Conservation (phyloP, 2,797 vertebrate genomes). For the Petrocephalus sullivani region DNA sequence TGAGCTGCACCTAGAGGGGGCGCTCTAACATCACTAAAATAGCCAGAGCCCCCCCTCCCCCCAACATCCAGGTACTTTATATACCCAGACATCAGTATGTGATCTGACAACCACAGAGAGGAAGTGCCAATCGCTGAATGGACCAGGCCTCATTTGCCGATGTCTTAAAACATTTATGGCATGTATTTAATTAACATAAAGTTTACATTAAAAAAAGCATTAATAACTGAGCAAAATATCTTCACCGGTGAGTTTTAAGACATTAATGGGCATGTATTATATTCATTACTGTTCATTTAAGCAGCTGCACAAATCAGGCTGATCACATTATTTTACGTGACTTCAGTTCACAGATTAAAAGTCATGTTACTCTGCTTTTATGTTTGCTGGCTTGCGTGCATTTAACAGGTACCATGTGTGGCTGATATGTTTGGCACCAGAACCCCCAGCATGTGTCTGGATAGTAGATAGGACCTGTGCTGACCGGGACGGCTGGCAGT, state of each 20-base stretch:
- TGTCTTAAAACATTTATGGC: not conserved
- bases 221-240: conserved; percentile 19
- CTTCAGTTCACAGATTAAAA: not conserved
- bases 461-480: not conserved
- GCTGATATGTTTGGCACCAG: not conserved
- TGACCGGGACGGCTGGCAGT: conserved; percentile 23
- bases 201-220: too few relatives aligned
- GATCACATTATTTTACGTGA: not conserved
- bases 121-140: not conserved
- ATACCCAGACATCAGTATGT: not conserved
- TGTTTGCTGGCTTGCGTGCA: not conserved
- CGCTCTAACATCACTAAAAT: conserved; percentile 51
- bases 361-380: not conserved
- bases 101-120: not conserved
- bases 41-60: conserved; percentile 65
- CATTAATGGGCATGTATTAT: conserved; percentile 23
- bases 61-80: not conserved
- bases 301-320: conserved; percentile 22
- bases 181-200: not conserved
- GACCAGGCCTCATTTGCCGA: not conserved
- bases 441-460: not conserved
- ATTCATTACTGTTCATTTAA: conserved; percentile 24
- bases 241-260: conserved; percentile 19
- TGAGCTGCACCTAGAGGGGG: conserved; percentile 34
- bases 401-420: not conserved